A percentile compares a stretch with the other conserved stretches of the same genome.
Evolutionary conservation across 2,113 vertebrate species (phyloP).

Genomic region (Puntigrus tetrazona): DNA sequence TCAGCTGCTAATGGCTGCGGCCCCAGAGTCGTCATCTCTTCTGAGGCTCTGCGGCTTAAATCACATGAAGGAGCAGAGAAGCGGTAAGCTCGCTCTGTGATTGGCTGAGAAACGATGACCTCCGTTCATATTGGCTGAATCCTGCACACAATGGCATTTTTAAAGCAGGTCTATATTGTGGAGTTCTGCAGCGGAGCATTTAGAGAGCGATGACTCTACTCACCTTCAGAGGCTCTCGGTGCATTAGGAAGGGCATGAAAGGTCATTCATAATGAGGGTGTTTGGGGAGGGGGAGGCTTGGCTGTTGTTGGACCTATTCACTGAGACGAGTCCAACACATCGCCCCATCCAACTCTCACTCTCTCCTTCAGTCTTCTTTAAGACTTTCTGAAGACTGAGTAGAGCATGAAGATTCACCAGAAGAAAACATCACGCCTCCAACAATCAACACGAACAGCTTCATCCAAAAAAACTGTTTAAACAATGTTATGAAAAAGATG

Average conservation of each 20-base stretch:
- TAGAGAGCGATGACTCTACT: slow-evolving; percentile 20
- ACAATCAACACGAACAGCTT: not conserved
- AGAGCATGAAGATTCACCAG: not conserved
- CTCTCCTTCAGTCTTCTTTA: not conserved
- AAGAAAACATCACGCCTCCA: not conserved
- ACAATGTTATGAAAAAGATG: too few species aligned
- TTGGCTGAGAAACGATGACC: slow-evolving; percentile 5
- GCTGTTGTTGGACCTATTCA: slow-evolving; percentile 27
- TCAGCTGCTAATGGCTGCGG: slow-evolving; percentile 48
- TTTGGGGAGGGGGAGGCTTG: not conserved
- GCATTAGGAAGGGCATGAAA: slow-evolving; percentile 17
- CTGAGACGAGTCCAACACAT: slow-evolving; percentile 30
- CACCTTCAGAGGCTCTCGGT: not conserved
- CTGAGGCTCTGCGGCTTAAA: slow-evolving; percentile 17
- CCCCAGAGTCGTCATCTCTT: slow-evolving; percentile 22
- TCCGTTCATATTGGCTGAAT: slow-evolving; percentile 5
- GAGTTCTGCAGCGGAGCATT: not conserved
- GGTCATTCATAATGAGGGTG: slow-evolving; percentile 38
- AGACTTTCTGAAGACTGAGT: not conserved
- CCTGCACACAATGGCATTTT: slow-evolving; percentile 27
- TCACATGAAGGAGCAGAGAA: not conserved
- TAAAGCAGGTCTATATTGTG: slow-evolving; percentile 30
- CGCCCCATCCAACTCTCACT: not conserved
- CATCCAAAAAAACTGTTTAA: too few species aligned
- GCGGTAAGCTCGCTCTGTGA: not conserved